These are phyloP conservation scores for Channa maculata DNA, from an alignment of 2,113 vertebrate genomes.

Conservation along the genomic window DNA sequence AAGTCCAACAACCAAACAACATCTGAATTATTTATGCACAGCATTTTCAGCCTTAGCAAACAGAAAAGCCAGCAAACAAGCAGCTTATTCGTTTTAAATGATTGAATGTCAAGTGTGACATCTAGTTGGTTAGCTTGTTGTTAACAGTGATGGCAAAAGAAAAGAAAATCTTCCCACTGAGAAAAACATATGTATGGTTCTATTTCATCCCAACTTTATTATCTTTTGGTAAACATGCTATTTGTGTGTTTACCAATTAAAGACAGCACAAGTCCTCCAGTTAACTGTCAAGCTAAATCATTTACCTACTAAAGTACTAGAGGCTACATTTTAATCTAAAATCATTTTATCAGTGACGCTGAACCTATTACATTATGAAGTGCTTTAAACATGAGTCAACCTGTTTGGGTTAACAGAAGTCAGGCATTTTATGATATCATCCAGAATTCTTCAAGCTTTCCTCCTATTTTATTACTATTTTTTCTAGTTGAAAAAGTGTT, in stretches of 20 bases:
- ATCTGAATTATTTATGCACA: not conserved
- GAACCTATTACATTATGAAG: too few relatives aligned
- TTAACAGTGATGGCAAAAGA: not conserved
- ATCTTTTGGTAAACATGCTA: conserved; percentile 9
- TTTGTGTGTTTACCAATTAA: conserved; percentile 2
- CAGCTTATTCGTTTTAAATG: too few relatives aligned
- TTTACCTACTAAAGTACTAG: not conserved
- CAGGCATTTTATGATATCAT: not conserved
- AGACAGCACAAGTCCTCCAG: not conserved
- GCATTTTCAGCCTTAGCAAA: conserved; percentile 12
- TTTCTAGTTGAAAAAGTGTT: too few relatives aligned
- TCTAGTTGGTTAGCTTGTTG: conserved; percentile 10
- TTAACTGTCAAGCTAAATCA: too few relatives aligned
- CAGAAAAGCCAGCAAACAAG: conserved; percentile 11
- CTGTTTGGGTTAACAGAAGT: too few relatives aligned
- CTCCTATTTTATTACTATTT: not conserved
- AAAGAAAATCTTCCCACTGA: not conserved
- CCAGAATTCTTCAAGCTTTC: not conserved
- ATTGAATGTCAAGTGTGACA: not conserved
- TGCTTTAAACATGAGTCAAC: too few relatives aligned
- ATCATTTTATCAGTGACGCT: not conserved
- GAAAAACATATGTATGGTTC: not conserved
- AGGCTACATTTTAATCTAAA: not conserved
- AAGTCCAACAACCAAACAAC: conserved; percentile 7
- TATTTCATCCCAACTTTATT: not conserved